These are phyloP conservation scores for Euzophera pinguis DNA, from an alignment of 2,888 invertebrate genomes.

Conservation along the genomic window DNA sequence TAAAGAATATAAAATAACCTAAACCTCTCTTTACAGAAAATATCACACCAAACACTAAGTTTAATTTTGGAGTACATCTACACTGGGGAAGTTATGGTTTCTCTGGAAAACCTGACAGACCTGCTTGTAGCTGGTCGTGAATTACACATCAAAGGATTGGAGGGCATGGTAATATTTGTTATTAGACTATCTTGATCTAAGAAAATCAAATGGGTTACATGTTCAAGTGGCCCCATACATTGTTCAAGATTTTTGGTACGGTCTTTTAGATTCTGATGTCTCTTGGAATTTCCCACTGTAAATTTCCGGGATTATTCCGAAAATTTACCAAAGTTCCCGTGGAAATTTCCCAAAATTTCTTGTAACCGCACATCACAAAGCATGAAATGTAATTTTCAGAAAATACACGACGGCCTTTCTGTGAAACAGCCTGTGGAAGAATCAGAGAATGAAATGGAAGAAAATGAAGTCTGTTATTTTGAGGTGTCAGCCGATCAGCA, in stretches of 20 bases:
- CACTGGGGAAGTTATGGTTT: constrained; percentile 61
- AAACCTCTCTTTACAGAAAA: constrained; percentile 50
- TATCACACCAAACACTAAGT: constrained; percentile 56
- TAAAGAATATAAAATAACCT: too few relatives aligned
- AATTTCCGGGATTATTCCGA: too few relatives aligned
- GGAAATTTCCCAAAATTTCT: too few relatives aligned
- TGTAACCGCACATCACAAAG: too few relatives aligned
- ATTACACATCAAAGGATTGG: constrained; percentile 62
- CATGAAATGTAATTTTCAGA: constrained; percentile 17
- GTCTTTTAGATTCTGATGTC: too few relatives aligned
- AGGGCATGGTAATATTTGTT: constrained; percentile 63
- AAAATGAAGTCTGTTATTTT: constrained; percentile 20
- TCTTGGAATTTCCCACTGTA: too few relatives aligned
- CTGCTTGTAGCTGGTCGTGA: constrained; percentile 59
- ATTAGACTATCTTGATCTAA: too few relatives aligned
- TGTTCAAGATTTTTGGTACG: too few relatives aligned
- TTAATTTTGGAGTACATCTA: constrained; percentile 66
- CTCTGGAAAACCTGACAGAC: constrained; percentile 46
- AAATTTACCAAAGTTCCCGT: too few relatives aligned
- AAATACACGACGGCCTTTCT: constrained; percentile 14
- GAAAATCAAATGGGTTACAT: too few relatives aligned
- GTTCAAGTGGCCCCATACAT: too few relatives aligned
- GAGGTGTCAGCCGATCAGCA: constrained; percentile 14
- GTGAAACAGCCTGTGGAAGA: background rate
- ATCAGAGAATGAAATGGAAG: constrained; percentile 10